Conservation (phyloP, 2,797 vertebrate species). For the Bovichtus diacanthus region DNA sequence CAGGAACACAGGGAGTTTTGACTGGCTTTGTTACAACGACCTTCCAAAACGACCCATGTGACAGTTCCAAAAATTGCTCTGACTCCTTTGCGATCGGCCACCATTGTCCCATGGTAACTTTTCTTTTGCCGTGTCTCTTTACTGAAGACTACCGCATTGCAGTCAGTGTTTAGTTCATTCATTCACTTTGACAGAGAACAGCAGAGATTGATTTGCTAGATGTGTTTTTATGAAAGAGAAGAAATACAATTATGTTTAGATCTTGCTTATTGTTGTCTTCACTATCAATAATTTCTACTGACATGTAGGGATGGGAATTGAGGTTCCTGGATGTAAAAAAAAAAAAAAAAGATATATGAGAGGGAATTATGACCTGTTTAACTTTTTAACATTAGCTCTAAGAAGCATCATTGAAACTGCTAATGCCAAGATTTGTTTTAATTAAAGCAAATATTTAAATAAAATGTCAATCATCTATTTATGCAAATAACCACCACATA, state of each 20-base stretch:
- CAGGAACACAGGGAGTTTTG: not conserved
- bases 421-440: too few species aligned
- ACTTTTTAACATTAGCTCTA: too few species aligned
- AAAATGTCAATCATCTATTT: too few species aligned
- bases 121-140: not conserved
- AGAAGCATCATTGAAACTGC: too few species aligned
- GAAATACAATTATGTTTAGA: not conserved
- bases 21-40: not conserved
- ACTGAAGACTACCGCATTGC: too few species aligned
- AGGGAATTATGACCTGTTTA: too few species aligned
- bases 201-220: not conserved
- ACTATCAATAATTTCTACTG: not conserved
- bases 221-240: not conserved
- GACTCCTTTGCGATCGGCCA: constrained; percentile 26
- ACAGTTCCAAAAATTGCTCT: not conserved
- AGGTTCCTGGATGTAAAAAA: too few species aligned
- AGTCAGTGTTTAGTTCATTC: not conserved
- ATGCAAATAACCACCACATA: too few species aligned
- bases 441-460: too few species aligned
- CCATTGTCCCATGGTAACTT: constrained; percentile 1
- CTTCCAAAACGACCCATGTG: not conserved
- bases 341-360: too few species aligned
- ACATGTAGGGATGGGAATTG: too few species aligned
- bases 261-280: not conserved
- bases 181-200: not conserved